These are phyloP conservation scores for Valencia hispanica DNA, from an alignment of 2,797 vertebrate species.

Conservation along the genomic window DNA sequence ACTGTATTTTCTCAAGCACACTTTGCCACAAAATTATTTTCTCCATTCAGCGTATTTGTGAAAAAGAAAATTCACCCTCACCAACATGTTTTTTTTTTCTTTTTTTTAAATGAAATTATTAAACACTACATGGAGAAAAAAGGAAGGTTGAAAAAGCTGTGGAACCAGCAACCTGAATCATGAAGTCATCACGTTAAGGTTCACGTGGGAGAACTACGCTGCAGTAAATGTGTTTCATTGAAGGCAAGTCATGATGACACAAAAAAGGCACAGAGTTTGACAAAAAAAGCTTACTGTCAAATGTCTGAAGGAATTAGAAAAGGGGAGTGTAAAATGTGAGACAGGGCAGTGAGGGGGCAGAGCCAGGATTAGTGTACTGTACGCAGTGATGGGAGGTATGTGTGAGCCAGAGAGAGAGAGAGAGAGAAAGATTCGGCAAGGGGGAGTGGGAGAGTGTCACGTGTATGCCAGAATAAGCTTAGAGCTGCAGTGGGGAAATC, in stretches of 20 bases:
- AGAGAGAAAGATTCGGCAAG: conserved; percentile 35
- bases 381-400: conserved; percentile 46
- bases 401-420: conserved; percentile 41
- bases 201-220: conserved; percentile 31
- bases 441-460: conserved; percentile 54
- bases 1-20: conserved; percentile 20
- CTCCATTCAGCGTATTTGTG: background rate
- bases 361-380: conserved; percentile 55
- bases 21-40: background rate
- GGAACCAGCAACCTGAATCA: background rate
- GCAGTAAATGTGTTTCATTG: conserved; percentile 28
- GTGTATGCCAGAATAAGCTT: conserved; percentile 72
- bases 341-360: conserved; percentile 46
- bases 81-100: background rate
- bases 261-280: conserved; percentile 6
- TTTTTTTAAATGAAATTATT: background rate
- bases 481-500: conserved; percentile 53
- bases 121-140: background rate
- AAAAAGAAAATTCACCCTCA: background rate
- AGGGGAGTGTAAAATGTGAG: conserved; percentile 42
- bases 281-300: conserved; percentile 23
- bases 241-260: conserved; percentile 22
- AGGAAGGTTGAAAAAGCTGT: background rate
- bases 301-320: conserved; percentile 45
- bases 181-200: conserved; percentile 17